Base-by-base conservation (phyloP, 2,113 vertebrate genomes). In the Calidris pygmaea region DNA sequence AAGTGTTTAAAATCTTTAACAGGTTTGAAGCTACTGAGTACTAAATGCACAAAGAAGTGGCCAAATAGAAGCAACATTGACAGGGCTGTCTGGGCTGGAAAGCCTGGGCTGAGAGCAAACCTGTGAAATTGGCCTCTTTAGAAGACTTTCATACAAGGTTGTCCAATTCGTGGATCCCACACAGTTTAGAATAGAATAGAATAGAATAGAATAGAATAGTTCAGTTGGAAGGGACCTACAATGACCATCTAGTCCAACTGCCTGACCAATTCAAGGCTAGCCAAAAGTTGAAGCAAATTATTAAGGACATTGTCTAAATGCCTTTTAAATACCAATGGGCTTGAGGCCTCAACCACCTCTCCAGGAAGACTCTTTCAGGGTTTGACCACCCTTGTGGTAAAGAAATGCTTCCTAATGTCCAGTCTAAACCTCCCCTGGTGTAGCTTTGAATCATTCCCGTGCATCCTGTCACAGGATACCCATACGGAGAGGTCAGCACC, bases 381-480 rank as follows among this genome's bases (percentile, higher is more conserved):
- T 65, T 34, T 72, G 7, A 79, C 24, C 10, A 73, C 3, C 13
- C 15, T 63, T 24, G 30, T 1, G 1, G 20, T 41, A 52, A 48
- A 39, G 14, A 71, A 66, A 58, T 59, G 10, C 1, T 80, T 56
- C 41, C n/a, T 72, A 26, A 48, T 24, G 19, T 10, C 12, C 41
- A 19, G 10, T 34, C 43, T 70, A 23, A 68, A 53, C 37, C 17
- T 32, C 14, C 7, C 9, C 32, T 45, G 21, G 3, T 1, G 1
- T 37, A 60, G 20, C 63, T 62, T 87, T 60, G 32, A 27, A 43
- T 8, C 6, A 22, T 53, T 78, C 14, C 45, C 85, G 52, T 1
- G 0, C 1, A 2, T 26, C 7, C 32, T 45, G 1, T n/a, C 21
- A 12, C 14, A 37, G 22, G 23, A 34, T 55, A 14, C 10, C 45